Evolutionary conservation across 64 coral and sea anemone species (phyloP).

Genomic region (Montipora cactus): DNA sequence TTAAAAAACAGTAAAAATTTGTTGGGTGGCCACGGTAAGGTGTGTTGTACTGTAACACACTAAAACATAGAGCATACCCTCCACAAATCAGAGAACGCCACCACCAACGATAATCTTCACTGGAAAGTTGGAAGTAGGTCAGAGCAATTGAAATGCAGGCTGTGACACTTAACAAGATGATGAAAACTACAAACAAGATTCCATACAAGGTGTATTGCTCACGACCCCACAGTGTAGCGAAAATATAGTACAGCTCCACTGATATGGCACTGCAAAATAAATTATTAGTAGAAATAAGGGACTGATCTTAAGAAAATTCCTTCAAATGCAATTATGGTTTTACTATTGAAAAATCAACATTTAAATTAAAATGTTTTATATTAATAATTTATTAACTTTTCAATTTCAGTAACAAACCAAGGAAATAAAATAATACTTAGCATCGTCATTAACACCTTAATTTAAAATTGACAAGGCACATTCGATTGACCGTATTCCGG

Average conservation of each 20-base stretch:
- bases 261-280: constrained; percentile 89
- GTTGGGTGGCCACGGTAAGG: too few relatives aligned
- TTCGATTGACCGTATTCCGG: too few relatives aligned
- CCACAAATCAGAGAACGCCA: constrained; percentile 91
- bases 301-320: not conserved
- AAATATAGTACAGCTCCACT: constrained; percentile 99
- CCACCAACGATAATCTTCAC: constrained; percentile 98
- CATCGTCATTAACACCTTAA: too few relatives aligned
- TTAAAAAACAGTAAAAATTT: too few relatives aligned
- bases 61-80: constrained; percentile 61
- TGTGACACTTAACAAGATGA: constrained; percentile 95
- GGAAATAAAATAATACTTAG: too few relatives aligned
- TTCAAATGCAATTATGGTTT: not conserved
- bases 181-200: constrained; percentile 90
- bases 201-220: constrained; percentile 99
- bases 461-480: too few relatives aligned
- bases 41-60: not conserved
- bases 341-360: too few relatives aligned
- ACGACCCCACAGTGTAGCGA: constrained; percentile 95
- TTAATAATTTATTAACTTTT: too few relatives aligned
- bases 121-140: constrained; percentile 96
- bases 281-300: not conserved
- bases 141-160: constrained; percentile 91
- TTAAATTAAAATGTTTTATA: too few relatives aligned
- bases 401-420: too few relatives aligned